A percentile compares a stretch with the other conserved stretches of the same genome.
Conservation (phyloP, 1,140 invertebrate species). For the Leguminivora glycinivorella region DNA sequence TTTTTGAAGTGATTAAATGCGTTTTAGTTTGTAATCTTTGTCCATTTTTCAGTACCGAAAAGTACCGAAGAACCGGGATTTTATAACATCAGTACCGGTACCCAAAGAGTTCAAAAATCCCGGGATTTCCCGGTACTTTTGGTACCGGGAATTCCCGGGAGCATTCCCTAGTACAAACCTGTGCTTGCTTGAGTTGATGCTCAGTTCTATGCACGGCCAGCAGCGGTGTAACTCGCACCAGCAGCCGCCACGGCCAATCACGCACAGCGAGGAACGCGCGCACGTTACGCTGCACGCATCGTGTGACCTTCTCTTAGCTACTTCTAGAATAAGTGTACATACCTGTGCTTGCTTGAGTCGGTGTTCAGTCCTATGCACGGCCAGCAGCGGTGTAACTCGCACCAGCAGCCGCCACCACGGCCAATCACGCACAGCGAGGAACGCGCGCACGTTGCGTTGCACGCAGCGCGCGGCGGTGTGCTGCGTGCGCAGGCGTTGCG, state of each 20-base stretch:
- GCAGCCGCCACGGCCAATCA: constrained; percentile 95
- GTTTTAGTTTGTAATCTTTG: no score
- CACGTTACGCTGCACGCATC: no score
- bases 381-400: constrained; percentile 92
- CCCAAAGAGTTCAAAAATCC: no score
- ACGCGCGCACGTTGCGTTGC: constrained; percentile 94
- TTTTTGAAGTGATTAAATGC: no score
- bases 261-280: no score
- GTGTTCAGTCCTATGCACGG: constrained; percentile 95
- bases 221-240: constrained; percentile 93
- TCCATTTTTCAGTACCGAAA: no score
- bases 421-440: constrained; percentile 94
- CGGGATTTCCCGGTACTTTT: no score
- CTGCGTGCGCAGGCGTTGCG: constrained; percentile 88
- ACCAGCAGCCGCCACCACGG: constrained; percentile 96
- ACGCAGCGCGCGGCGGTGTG: constrained; percentile 95
- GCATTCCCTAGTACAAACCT: constrained; percentile 60
- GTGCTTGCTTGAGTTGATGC: constrained; percentile 85
- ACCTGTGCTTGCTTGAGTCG: constrained; percentile 82
- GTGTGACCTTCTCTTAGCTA: no score
- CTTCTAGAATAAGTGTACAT: constrained; percentile 16
- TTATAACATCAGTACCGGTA: no score
- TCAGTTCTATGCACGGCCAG: constrained; percentile 96
- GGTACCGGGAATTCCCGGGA: no score
- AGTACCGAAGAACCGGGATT: no score